Evolutionary conservation across 2,113 vertebrate genomes (phyloP), one percentile per base, ranked within the genome.

Genomic region (Stigmatopora argus): DNA sequence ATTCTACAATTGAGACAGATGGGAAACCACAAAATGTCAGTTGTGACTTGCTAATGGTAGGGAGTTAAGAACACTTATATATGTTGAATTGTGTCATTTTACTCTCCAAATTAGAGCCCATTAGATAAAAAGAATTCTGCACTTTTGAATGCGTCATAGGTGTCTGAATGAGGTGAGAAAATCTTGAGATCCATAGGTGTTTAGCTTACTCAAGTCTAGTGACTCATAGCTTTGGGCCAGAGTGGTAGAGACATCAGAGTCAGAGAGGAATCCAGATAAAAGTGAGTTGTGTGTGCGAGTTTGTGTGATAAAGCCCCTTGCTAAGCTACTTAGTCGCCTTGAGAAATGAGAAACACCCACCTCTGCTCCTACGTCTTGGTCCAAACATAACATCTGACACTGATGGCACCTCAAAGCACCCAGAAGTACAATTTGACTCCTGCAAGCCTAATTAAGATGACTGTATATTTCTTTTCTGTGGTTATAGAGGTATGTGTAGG

Each of bases 241-340:
- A 80, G 63, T 74, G 19, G 64, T 64, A 66, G 65, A 59, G 72
- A 83, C 74, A 87, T 87, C 81, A 79, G 77, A 87, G 73, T 69
- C 69, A 72, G 58, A 15, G 48, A 45, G 17, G 62, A 64, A 70
- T 62, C 59, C 62, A 38, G 78, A 85, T 83, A 72, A 79, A 76
- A 75, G 69, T n/a, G 67, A 68, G 62, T 7, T 8, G 46, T 31
- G 62, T 71, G 66, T 66, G 60, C 44, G 68, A 45, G 58, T 72
- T 59, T 64, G 78, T 73, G 62, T 80, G 75, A 82, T 83, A 61
- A 56, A 69, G 75, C 64, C 77, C 74, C 74, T 76, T 85, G 53
- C 38, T 83, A 77, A 71, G 56, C 67, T 74, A 70, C 65, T 75
- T 80, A 72, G 66, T 74, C 41, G 31, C 72, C 73, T 59, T 57